phyloP scores from a whole-genome alignment of 2,888 invertebrate genomes.

The Nymphalis c-album region DNA sequence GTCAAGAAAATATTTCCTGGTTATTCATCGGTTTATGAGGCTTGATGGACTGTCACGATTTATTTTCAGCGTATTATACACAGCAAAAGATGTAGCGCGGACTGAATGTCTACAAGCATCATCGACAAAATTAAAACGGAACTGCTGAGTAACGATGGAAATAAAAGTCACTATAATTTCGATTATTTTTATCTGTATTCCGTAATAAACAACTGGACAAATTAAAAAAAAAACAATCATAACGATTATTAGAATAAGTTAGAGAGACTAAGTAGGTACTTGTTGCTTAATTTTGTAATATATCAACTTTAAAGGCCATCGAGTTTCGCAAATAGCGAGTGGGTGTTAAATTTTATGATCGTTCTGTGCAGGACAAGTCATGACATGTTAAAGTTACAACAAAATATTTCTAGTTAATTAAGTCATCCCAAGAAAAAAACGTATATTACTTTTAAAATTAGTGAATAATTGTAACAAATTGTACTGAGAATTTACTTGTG shows the following conservation, averaged over 20 bases:
- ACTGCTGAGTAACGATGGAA: slow-evolving; percentile 32
- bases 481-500: too few species aligned
- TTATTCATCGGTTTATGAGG: slow-evolving; percentile 26
- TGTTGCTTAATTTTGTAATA: slow-evolving; percentile 32
- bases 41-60: slow-evolving; percentile 48
- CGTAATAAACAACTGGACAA: background rate
- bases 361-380: slow-evolving; percentile 38
- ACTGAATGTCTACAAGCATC: slow-evolving; percentile 39
- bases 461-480: background rate
- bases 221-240: background rate
- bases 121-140: slow-evolving; percentile 49
- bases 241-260: background rate
- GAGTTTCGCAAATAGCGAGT: slow-evolving; percentile 33
- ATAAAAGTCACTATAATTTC: slow-evolving; percentile 6
- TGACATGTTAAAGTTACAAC: too few species aligned
- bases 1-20: slow-evolving; percentile 14
- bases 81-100: slow-evolving; percentile 34
- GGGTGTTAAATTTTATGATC: slow-evolving; percentile 30
- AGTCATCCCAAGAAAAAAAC: too few species aligned
- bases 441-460: too few species aligned
- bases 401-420: too few species aligned
- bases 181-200: slow-evolving; percentile 9
- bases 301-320: slow-evolving; percentile 36
- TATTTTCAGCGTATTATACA: slow-evolving; percentile 50
- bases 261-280: too few species aligned